A percentile compares a stretch with the other conserved stretches of the same genome.
These are phyloP conservation scores for Pseudococcus viburni DNA, from an alignment of 2,888 invertebrate species.

Conservation along the genomic window DNA sequence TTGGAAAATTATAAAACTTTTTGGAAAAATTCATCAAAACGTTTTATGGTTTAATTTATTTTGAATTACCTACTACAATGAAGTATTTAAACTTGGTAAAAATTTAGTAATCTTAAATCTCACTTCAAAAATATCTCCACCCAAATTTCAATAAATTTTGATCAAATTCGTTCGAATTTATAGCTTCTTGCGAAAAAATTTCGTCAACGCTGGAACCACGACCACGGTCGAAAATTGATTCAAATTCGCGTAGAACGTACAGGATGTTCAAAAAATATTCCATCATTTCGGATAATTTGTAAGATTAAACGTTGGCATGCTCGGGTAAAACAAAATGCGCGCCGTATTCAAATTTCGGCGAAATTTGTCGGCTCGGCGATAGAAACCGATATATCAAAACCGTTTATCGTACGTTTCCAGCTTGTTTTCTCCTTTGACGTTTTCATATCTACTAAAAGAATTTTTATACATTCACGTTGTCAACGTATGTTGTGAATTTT, in stretches of 20 bases:
- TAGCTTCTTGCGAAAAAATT: no score
- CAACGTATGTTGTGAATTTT: constrained; percentile 48
- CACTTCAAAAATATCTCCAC: no score
- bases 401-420: constrained; percentile 46
- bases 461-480: constrained; percentile 47
- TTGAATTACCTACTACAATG: no score
- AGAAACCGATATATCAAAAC: constrained; percentile 45
- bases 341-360: background rate
- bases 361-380: background rate
- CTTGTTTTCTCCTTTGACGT: constrained; percentile 44
- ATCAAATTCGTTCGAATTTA: no score
- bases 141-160: no score
- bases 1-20: no score
- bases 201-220: no score
- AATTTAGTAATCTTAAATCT: no score
- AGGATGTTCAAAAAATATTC: background rate
- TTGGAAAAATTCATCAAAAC: no score
- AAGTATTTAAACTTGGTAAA: no score
- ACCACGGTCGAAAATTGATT: no score
- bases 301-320: background rate
- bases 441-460: constrained; percentile 45
- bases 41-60: no score
- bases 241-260: background rate
- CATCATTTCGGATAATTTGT: background rate
- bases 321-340: background rate